These are phyloP conservation scores for Oreohelix idahoensis DNA, from an alignment of 1,140 invertebrate species.

Conservation along the genomic window DNA sequence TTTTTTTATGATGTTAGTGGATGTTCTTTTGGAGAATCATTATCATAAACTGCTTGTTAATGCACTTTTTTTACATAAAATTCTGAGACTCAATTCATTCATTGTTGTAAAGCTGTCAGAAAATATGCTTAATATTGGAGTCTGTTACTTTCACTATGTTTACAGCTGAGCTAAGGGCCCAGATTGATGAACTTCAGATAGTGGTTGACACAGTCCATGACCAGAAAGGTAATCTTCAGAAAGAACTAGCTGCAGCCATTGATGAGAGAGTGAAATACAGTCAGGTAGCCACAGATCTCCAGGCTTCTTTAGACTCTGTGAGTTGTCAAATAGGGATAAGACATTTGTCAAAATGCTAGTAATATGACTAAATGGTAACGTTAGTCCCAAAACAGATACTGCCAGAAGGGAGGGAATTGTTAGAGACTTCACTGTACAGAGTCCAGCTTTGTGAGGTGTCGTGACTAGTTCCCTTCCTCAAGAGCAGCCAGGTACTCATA, in stretches of 20 bases:
- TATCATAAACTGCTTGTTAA: no score
- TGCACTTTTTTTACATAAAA: no score
- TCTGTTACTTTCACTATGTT: not conserved
- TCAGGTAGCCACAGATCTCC: constrained; percentile 54
- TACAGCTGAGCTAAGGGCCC: constrained; percentile 48
- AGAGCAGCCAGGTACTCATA: no score
- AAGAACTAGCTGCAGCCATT: constrained; percentile 41
- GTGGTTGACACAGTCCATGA: constrained; percentile 42
- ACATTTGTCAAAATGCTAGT: not conserved
- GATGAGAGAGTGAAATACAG: constrained; percentile 60
- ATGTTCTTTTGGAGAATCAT: no score
- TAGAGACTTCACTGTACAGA: not conserved
- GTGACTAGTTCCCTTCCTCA: no score
- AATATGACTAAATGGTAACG: not conserved
- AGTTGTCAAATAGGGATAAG: no score
- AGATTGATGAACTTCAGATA: constrained; percentile 74
- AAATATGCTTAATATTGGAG: not conserved
- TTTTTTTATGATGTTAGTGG: no score
- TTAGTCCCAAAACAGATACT: no score
- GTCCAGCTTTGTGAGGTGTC: not conserved
- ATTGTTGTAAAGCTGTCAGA: not conserved
- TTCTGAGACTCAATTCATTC: not conserved
- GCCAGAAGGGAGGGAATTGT: not conserved
- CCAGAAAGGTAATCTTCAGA: constrained; percentile 38
- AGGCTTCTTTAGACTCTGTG: constrained; percentile 50